Evolutionary conservation across 2,113 vertebrate genomes (phyloP).

Genomic region (Phylloscopus whistleri): DNA sequence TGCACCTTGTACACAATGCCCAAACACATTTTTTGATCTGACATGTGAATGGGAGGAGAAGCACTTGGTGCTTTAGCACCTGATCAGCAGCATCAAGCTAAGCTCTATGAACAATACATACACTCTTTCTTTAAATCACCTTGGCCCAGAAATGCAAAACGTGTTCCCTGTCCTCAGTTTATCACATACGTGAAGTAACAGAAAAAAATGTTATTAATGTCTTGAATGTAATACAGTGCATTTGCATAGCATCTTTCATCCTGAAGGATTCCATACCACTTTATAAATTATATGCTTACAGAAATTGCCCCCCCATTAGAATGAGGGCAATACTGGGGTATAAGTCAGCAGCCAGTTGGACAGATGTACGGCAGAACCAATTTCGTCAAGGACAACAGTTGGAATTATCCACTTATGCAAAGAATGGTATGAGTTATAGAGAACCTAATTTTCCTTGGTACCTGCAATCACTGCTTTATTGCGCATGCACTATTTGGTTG

Average conservation of each 20-base stretch:
- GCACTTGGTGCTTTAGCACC: background rate
- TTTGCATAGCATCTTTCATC: slow-evolving; percentile 27
- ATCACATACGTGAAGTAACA: slow-evolving; percentile 7
- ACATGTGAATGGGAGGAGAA: background rate
- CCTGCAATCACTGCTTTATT: slow-evolving; percentile 23
- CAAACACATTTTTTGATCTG: background rate
- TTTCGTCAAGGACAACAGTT: slow-evolving; percentile 18
- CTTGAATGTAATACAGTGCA: background rate
- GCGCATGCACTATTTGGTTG: background rate
- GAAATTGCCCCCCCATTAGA: background rate
- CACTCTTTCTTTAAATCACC: background rate
- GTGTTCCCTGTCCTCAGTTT: background rate
- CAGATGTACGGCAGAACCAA: background rate
- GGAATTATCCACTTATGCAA: background rate
- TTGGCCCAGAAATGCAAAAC: background rate
- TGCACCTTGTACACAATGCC: background rate
- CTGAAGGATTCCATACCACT: slow-evolving; percentile 28
- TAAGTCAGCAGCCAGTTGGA: slow-evolving; percentile 25
- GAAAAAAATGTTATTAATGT: background rate
- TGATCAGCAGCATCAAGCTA: background rate
- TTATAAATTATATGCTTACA: slow-evolving; percentile 17
- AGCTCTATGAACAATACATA: background rate
- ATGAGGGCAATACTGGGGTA: background rate
- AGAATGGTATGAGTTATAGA: background rate
- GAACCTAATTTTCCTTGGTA: slow-evolving; percentile 12